Evolutionary conservation across 2,113 vertebrate genomes (phyloP).

Genomic region (Corythornis vintsioides): DNA sequence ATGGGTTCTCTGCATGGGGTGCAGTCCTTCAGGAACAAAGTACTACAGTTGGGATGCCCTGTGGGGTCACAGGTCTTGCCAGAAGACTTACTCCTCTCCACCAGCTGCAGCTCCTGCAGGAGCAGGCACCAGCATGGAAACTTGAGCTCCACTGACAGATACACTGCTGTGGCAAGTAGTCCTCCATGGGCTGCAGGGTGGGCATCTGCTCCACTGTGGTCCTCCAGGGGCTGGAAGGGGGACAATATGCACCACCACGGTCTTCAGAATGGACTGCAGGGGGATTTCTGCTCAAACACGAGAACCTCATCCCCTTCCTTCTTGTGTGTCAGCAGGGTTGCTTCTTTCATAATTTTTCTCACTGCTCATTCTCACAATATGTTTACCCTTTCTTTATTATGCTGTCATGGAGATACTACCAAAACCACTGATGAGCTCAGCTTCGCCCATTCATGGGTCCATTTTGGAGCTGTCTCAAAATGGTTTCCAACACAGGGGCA

Average conservation of each 20-base stretch:
- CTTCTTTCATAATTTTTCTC: neutral
- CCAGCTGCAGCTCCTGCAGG: neutral
- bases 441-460: neutral
- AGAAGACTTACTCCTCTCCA: neutral
- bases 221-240: neutral
- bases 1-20: rapidly evolving
- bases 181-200: rapidly evolving
- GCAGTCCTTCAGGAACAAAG: neutral
- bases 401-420: neutral
- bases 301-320: rapidly evolving
- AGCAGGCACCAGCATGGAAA: neutral
- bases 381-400: neutral
- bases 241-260: neutral
- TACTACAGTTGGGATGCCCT: neutral
- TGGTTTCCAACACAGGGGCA: rapidly evolving
- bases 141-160: neutral
- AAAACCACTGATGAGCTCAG: neutral
- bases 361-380: neutral
- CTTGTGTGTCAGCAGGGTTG: neutral
- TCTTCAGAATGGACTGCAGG: neutral
- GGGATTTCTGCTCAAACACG: neutral
- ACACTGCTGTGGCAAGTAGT: neutral
- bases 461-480: neutral
- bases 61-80: neutral
- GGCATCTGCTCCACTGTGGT: neutral